Conservation (phyloP, 2,797 vertebrate genomes). For the Aselliscus stoliczkanus region DNA sequence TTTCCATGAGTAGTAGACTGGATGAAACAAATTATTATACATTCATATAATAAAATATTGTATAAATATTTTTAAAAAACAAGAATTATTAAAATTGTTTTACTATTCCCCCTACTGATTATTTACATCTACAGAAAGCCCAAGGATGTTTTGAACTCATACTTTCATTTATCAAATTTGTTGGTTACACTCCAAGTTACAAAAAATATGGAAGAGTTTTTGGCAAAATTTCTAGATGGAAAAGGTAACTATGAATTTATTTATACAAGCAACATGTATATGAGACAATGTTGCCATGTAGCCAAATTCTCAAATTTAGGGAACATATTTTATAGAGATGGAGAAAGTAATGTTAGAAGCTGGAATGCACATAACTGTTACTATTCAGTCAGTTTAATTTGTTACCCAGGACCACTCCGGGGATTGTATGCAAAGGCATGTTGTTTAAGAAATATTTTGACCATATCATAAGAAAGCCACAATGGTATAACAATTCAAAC, state of each 20-base stretch:
- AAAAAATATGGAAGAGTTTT: not conserved
- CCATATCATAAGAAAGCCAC: not conserved
- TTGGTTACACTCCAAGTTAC: rapidly evolving
- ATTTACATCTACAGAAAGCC: constrained; percentile 57
- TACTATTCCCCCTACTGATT: not conserved
- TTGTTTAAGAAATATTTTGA: not conserved
- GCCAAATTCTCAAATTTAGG: not conserved
- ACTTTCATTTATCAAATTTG: not conserved
- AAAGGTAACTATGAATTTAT: constrained; percentile 8
- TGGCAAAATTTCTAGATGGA: not conserved
- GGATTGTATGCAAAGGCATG: not conserved
- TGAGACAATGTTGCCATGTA: not conserved
- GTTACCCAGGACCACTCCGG: not conserved
- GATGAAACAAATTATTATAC: not conserved
- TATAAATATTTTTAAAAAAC: not conserved
- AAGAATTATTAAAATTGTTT: not conserved
- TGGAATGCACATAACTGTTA: not conserved
- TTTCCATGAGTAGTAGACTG: not conserved
- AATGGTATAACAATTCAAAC: not conserved
- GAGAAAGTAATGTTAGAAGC: not conserved
- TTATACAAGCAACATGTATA: not conserved
- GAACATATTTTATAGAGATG: not conserved
- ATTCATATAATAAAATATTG: not conserved
- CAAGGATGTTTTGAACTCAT: constrained; percentile 31
- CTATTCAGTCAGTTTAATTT: not conserved